Base-by-base conservation (phyloP, 2,888 invertebrate species). In the Gymnosoma rotundatum region DNA sequence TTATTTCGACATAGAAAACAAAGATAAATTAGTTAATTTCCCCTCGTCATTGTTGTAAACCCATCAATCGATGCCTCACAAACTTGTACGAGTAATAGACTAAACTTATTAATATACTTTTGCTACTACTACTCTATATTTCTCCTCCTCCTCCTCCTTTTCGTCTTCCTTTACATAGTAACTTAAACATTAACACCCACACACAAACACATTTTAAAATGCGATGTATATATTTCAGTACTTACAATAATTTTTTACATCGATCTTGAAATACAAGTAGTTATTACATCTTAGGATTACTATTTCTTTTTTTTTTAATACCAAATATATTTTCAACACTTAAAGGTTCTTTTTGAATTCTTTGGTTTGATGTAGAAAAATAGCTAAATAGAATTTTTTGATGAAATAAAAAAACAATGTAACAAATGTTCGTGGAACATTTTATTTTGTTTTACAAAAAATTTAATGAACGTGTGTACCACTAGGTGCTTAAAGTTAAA, bases 21-120 rank as follows among this genome's bases (percentile, higher is more conserved):
- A 90, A 91, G 91, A 91, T 90, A 91, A 92, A 92, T 92, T 91
- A 90, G 89, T 90, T 91, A 91, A 92, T 91, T 92, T 92, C 90
- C 91, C 89, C 89, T 88, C 87, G 89, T 90, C 89, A 90, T 90
- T 91, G 89, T 90, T 90, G 89, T 88, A 89, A 87, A 89, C 89
- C 89, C 91, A 91, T 91, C 91, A 91, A 91, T 92, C 91, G 91
- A 91, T 90, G 90, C 88, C 88, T 88, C 87, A 58, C 21, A 76
- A 88, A 88, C 87, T 89, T 90, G 89, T 90, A n/a, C n/a, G n/a
- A n/a, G n/a, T n/a, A 91, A 91, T 92, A 91, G 90, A 91, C 91
- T 90, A 88, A 89, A 90, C 90, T 90, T 91, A 91, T 89, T 89
- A 89, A 89, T 89, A 87, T 87, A 87, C 88, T 89, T 85, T 64